Conservation (phyloP, 2,888 invertebrate species). For the Thelaira solivaga region DNA sequence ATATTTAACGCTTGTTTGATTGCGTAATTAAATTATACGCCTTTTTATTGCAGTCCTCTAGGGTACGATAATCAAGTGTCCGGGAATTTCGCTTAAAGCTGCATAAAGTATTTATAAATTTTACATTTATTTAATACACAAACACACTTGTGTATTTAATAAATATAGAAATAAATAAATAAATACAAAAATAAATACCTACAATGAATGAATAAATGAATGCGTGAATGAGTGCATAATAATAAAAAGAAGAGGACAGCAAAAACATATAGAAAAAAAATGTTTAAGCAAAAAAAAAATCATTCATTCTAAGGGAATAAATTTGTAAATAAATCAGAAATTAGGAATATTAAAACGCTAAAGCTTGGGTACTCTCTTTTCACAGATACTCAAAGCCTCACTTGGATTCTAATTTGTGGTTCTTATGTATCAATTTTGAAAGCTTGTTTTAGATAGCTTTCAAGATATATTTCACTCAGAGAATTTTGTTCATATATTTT, state of each 20-base stretch:
- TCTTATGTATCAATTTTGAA: too few relatives aligned
- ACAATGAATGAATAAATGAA: not conserved
- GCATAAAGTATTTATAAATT: constrained; percentile 33
- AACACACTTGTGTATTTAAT: not conserved
- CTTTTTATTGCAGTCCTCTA: constrained; percentile 63
- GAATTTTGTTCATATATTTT: too few relatives aligned
- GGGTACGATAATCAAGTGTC: constrained; percentile 65
- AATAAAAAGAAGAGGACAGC: too few relatives aligned
- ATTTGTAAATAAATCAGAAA: too few relatives aligned
- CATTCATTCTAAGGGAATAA: not conserved
- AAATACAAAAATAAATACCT: too few relatives aligned
- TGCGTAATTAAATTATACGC: constrained; percentile 67
- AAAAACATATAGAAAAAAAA: not conserved
- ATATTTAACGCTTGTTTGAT: constrained; percentile 68
- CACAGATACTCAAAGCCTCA: too few relatives aligned
- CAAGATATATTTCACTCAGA: too few relatives aligned
- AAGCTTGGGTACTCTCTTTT: too few relatives aligned
- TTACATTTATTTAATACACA: constrained; percentile 24
- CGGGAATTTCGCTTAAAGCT: constrained; percentile 60
- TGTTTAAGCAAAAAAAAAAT: not conserved
- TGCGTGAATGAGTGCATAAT: not conserved
- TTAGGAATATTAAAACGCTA: too few relatives aligned
- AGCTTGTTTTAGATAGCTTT: too few relatives aligned
- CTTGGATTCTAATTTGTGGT: too few relatives aligned
- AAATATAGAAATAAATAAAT: not conserved